These are phyloP conservation scores for Jaculus jaculus DNA, from an alignment of 2,113 vertebrate species.

Conservation along the genomic window DNA sequence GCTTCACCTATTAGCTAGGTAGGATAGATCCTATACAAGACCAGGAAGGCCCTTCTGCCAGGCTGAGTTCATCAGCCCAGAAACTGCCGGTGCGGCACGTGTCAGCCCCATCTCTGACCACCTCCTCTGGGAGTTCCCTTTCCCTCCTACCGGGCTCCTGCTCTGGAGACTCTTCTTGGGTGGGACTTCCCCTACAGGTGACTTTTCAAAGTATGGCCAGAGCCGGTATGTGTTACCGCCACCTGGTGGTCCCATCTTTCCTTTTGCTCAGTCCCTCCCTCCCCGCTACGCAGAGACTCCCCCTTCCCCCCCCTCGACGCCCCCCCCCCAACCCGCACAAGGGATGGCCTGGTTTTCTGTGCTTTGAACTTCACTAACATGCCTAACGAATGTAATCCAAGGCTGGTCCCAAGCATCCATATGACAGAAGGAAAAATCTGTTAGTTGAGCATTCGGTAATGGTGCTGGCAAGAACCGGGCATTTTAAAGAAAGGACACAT, in stretches of 20 bases:
- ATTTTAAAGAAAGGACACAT: too few species aligned
- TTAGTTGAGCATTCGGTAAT: neutral
- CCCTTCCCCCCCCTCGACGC: neutral
- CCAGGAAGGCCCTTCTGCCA: neutral
- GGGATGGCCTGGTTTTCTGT: neutral
- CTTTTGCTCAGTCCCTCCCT: neutral
- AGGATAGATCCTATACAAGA: neutral
- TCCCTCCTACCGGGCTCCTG: neutral
- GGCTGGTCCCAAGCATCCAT: neutral
- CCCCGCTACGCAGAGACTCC: neutral
- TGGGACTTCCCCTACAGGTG: neutral
- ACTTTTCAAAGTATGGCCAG: neutral
- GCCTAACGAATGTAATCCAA: neutral
- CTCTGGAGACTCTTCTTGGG: neutral
- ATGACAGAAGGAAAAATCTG: neutral
- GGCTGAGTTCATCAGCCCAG: neutral
- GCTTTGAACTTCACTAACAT: neutral
- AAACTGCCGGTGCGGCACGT: neutral
- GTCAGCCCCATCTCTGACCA: neutral
- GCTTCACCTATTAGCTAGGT: neutral
- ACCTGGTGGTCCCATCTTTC: slow-evolving; percentile 15
- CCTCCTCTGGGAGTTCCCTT: neutral
- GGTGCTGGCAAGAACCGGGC: too few species aligned
- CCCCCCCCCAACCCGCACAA: neutral
- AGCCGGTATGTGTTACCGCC: slow-evolving; percentile 2